These are phyloP conservation scores for Epicampocera succincta DNA, from an alignment of 2,888 invertebrate species.

Conservation along the genomic window DNA sequence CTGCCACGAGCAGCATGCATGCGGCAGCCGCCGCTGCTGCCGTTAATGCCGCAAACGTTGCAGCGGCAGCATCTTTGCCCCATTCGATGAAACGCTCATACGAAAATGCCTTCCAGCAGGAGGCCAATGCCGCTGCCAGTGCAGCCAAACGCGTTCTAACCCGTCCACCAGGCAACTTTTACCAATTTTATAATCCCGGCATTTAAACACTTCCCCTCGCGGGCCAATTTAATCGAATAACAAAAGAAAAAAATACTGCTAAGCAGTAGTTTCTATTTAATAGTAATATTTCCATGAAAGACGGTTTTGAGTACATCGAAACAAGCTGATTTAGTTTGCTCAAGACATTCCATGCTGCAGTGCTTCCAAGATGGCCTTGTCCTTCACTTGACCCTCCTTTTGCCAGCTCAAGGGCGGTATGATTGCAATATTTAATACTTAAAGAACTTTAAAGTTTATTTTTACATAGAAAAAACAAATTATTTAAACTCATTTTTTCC, in stretches of 20 bases:
- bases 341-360: conserved; percentile 61
- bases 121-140: conserved; percentile 75
- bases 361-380: conserved; percentile 47
- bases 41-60: conserved; percentile 67
- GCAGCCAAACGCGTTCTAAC: conserved; percentile 80
- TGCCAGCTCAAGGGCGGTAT: conserved; percentile 59
- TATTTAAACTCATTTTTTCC: conserved; percentile 36
- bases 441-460: conserved; percentile 8
- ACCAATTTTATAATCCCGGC: conserved; percentile 79
- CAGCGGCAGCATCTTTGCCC: conserved; percentile 69
- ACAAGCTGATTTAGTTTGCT: conserved; percentile 54
- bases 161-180: conserved; percentile 75
- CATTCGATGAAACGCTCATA: conserved; percentile 86
- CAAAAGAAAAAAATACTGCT: conserved; percentile 35
- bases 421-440: conserved; percentile 65
- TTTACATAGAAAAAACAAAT: conserved; percentile 10
- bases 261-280: conserved; percentile 44
- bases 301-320: conserved; percentile 11
- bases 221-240: conserved; percentile 48
- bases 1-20: conserved; percentile 64
- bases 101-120: conserved; percentile 87
- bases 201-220: conserved; percentile 70
- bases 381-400: neutral
- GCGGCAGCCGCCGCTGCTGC: conserved; percentile 70
- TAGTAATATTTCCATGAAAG: neutral